phyloP scores from a whole-genome alignment of 2,888 invertebrate species.

The Argyra leucocephala region DNA sequence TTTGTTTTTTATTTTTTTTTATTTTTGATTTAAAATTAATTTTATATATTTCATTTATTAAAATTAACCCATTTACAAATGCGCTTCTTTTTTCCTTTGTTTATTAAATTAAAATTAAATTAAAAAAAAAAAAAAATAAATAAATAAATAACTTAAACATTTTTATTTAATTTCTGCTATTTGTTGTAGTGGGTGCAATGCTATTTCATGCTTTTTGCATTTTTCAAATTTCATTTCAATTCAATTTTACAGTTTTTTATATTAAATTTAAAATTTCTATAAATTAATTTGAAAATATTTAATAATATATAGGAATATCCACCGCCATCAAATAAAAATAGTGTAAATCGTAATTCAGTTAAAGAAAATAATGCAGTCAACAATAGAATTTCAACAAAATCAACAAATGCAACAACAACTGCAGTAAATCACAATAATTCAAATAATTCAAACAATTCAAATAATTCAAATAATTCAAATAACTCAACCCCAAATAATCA shows the following conservation, averaged over 20 bases:
- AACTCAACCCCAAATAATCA: conserved; percentile 22
- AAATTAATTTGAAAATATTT: background rate
- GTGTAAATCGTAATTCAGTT: conserved; percentile 43
- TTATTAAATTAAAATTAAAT: background rate
- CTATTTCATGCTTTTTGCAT: background rate
- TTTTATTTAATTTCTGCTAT: background rate
- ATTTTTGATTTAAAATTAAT: conserved; percentile 26
- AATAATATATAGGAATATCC: conserved; percentile 49
- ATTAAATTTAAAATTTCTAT: background rate
- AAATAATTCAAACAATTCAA: conserved; percentile 20
- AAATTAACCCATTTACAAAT: background rate
- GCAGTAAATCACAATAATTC: conserved; percentile 27
- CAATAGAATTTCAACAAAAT: conserved; percentile 42
- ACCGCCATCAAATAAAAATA: conserved; percentile 46
- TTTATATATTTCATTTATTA: conserved; percentile 27
- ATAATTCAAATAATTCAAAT: conserved; percentile 20
- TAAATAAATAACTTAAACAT: background rate
- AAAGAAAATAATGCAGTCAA: conserved; percentile 44
- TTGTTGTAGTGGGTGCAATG: background rate
- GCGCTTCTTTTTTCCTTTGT: background rate
- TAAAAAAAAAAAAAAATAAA: too few relatives aligned
- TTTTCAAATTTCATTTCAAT: background rate
- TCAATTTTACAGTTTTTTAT: background rate
- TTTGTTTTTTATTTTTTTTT: conserved; percentile 31
- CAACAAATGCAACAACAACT: conserved; percentile 39